Conservation (phyloP, 2,888 invertebrate species). For the Mechanitis messenoides region DNA sequence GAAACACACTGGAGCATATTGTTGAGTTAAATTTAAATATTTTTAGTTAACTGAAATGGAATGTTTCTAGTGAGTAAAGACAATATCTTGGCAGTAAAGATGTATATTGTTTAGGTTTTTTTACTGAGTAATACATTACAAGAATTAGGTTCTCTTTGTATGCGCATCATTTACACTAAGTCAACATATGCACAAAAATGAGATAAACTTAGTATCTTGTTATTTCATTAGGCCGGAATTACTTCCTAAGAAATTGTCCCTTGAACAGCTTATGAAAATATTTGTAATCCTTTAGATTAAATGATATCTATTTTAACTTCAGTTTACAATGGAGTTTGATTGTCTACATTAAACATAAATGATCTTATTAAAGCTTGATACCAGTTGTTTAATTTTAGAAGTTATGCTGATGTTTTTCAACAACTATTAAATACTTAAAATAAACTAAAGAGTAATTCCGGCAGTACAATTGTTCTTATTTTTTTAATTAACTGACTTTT, state of each 20-base stretch:
- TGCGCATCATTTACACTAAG: slow-evolving; percentile 7
- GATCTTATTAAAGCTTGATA: slow-evolving; percentile 22
- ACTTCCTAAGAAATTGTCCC: slow-evolving; percentile 12
- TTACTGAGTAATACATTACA: not conserved
- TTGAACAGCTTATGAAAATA: no score
- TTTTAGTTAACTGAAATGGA: no score
- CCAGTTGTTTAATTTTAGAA: slow-evolving; percentile 14
- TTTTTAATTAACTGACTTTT: slow-evolving; percentile 21
- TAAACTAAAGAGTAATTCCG: slow-evolving; percentile 29
- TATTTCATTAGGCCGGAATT: slow-evolving; percentile 23
- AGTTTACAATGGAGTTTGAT: not conserved
- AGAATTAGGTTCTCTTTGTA: not conserved
- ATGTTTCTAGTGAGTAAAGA: no score
- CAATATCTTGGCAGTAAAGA: not conserved
- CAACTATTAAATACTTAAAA: slow-evolving; percentile 7
- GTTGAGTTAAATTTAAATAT: no score
- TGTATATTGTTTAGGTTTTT: not conserved
- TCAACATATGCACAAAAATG: slow-evolving; percentile 1
- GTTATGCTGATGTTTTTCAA: slow-evolving; percentile 1
- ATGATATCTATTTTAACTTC: no score
- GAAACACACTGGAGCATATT: no score
- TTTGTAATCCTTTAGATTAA: no score
- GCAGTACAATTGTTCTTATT: slow-evolving; percentile 29
- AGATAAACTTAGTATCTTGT: slow-evolving; percentile 13
- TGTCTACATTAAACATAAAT: not conserved